Evolutionary conservation across 2,797 vertebrate species (phyloP).

Genomic region (Thaleichthys pacificus): DNA sequence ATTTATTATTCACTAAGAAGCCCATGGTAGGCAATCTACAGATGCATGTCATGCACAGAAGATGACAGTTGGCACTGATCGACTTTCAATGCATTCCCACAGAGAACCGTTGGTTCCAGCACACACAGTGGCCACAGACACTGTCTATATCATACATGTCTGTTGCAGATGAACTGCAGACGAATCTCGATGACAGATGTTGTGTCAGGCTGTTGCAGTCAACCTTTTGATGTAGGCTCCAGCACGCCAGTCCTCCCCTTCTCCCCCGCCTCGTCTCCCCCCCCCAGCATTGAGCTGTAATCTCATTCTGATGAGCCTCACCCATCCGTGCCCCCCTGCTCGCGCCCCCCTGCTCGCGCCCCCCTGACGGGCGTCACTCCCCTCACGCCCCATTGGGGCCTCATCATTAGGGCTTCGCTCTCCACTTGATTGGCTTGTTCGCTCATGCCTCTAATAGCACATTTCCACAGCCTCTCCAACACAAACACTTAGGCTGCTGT

Average conservation of each 20-base stretch:
- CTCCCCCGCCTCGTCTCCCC: not conserved
- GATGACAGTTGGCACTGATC: too few species aligned
- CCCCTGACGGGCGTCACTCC: slow-evolving; percentile 9
- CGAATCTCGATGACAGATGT: too few species aligned
- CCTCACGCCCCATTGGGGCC: slow-evolving; percentile 7
- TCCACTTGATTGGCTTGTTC: slow-evolving; percentile 13
- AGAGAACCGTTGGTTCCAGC: too few species aligned
- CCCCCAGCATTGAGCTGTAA: not conserved
- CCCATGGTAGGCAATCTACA: too few species aligned
- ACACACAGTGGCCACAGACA: too few species aligned
- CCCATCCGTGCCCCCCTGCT: not conserved
- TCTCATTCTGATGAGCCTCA: not conserved
- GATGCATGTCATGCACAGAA: too few species aligned
- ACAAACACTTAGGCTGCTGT: too few species aligned
- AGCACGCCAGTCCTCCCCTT: not conserved
- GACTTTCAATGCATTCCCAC: too few species aligned
- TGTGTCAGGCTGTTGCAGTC: not conserved
- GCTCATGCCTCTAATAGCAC: not conserved
- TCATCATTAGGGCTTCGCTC: slow-evolving; percentile 10
- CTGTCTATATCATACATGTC: too few species aligned
- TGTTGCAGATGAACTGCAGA: too few species aligned
- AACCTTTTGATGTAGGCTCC: not conserved
- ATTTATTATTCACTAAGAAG: too few species aligned
- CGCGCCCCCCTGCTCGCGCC: not conserved
- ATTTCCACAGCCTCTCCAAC: not conserved